Evolutionary conservation across 2,797 vertebrate genomes (phyloP), one percentile per base, ranked within the genome.

Genomic region (Acrocephalus scirpaceus): DNA sequence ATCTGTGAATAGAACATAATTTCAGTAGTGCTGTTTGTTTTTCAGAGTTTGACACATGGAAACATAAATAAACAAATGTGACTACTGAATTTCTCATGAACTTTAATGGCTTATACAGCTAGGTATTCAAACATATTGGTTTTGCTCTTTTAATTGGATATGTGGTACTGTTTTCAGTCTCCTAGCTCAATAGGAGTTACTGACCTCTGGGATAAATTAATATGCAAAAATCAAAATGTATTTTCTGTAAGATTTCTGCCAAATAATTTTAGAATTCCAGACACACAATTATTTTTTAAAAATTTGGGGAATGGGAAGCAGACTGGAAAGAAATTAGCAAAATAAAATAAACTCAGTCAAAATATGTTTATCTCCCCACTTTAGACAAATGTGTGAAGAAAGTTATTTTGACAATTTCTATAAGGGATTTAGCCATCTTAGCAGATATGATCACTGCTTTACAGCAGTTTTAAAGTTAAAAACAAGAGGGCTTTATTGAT

Each of bases 21-120:
- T 96, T 93, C 30, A 2, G 32, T 70, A 79, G 36, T 56, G 48
- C 22, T 90, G 85, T 88, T 96, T 95, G 86, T 58, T 91, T 95
- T 96, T 78, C 79, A n/a, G 65, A 58, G 38, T 84, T 66, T 88
- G 90, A 95, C 76, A 86, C 71, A 57, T 2, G 6, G 62, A 89
- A 79, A 32, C 60, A 45, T 81, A 93, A 89, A 87, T 56, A 96
- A 93, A 81, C 77, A 66, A 86, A 79, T 72, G 47, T 47, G 61
- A 51, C 81, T 79, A 47, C 44, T 93, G 70, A 80, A 88, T 95
- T 93, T 92, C 82, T 91, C 30, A 61, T 70, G 76, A 72, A 72
- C 66, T 76, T 84, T 56, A 83, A 65, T 91, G 9, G 5, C n/a
- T 57, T 77, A 58, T 30, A 36, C 27, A 85, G n/a, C 57, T 36